phyloP scores from a whole-genome alignment of 23 tunicate species.

The Halocynthia aurantium region DNA sequence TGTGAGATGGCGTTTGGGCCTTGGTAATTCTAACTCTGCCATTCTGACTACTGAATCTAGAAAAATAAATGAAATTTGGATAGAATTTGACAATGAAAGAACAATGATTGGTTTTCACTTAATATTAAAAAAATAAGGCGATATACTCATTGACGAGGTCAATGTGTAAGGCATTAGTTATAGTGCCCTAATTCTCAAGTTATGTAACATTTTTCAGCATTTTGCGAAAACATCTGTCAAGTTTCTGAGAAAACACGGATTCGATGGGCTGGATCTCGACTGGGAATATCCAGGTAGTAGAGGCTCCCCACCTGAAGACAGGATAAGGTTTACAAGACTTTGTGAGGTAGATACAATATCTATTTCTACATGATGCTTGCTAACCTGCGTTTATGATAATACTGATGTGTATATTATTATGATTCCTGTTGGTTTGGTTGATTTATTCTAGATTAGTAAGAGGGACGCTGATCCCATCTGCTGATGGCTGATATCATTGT shows the following conservation, averaged over 20 bases:
- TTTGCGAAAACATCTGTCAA: constrained; percentile 66
- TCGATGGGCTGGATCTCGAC: constrained; percentile 95
- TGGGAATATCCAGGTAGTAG: constrained; percentile 98
- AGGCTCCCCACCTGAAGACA: constrained; percentile 91
- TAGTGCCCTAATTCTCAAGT: too few relatives aligned
- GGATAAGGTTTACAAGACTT: constrained; percentile 47
- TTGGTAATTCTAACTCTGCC: background rate
- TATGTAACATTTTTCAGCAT: constrained; percentile 12
- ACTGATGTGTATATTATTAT: background rate
- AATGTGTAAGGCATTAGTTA: too few relatives aligned
- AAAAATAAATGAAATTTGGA: background rate
- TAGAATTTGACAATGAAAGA: too few relatives aligned
- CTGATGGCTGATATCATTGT: too few relatives aligned
- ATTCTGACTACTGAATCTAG: background rate
- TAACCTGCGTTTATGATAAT: background rate
- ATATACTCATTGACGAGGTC: too few relatives aligned
- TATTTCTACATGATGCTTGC: background rate
- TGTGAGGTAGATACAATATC: constrained; percentile 19
- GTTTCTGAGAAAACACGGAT: constrained; percentile 62
- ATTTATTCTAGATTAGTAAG: background rate
- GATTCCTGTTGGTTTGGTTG: background rate
- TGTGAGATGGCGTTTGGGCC: too few relatives aligned
- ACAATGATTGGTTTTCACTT: too few relatives aligned
- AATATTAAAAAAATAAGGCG: too few relatives aligned
- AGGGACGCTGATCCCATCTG: too few relatives aligned